These are phyloP conservation scores for Philhelius pedissequus DNA, from an alignment of 2,888 invertebrate species.

Conservation along the genomic window DNA sequence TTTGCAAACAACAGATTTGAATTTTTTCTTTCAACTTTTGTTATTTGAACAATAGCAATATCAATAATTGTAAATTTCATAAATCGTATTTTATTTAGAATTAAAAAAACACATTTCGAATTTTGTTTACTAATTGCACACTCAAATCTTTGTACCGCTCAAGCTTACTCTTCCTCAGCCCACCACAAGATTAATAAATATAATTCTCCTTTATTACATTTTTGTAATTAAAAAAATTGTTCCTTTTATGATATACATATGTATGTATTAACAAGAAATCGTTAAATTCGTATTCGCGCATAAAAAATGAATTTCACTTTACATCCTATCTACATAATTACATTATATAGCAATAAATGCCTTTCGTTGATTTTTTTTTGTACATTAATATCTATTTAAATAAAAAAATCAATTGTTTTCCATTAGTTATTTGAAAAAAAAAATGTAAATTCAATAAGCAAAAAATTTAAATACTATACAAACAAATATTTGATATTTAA, in stretches of 20 bases:
- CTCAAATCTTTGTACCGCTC: too few relatives aligned
- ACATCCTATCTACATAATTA: neutral
- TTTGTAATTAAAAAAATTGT: slow-evolving; percentile 50
- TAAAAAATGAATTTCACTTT: slow-evolving; percentile 15
- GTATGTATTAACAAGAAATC: neutral
- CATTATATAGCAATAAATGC: neutral
- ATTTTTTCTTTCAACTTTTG: too few relatives aligned
- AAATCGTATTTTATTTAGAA: too few relatives aligned
- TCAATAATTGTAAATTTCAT: too few relatives aligned
- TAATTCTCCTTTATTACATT: slow-evolving; percentile 44
- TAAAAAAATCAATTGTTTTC: slow-evolving; percentile 61
- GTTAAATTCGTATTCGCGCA: slow-evolving; percentile 42
- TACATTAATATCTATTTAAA: slow-evolving; percentile 33
- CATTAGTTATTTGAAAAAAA: slow-evolving; percentile 46
- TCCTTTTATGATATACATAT: slow-evolving; percentile 53
- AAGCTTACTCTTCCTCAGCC: neutral
- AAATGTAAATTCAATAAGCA: neutral
- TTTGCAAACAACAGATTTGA: too few relatives aligned
- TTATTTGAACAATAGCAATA: too few relatives aligned
- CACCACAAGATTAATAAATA: neutral
- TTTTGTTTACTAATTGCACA: too few relatives aligned
- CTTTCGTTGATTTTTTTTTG: slow-evolving; percentile 30
- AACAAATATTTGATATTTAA: slow-evolving; percentile 36
- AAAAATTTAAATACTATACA: neutral
- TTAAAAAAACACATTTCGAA: too few relatives aligned